Evolutionary conservation across 2,113 vertebrate species (phyloP).

Genomic region (rat (Rattus norvegicus)): DNA sequence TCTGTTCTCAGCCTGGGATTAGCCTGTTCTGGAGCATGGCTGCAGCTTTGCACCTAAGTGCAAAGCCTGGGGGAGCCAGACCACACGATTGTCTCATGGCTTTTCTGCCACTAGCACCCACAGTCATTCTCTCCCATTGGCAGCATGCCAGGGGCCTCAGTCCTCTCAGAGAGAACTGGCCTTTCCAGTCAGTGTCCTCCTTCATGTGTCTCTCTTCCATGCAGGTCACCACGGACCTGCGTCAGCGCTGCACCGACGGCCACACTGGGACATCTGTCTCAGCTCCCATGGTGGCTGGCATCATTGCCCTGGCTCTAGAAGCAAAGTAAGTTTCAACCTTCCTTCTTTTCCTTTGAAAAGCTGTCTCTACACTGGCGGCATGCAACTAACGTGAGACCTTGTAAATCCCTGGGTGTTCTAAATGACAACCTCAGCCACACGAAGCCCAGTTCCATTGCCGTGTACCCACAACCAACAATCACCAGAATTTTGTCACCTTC

Average conservation of each 20-base stretch:
- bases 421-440: too few species aligned
- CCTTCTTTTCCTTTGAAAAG: not conserved
- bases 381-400: not conserved
- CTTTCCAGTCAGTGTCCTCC: not conserved
- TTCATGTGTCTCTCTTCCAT: not conserved
- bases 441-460: not conserved
- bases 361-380: not conserved
- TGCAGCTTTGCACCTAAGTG: not conserved
- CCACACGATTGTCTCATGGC: rapidly evolving
- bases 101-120: not conserved
- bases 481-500: not conserved
- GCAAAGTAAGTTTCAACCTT: conserved; percentile 86
- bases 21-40: not conserved
- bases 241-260: conserved; percentile 87
- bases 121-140: not conserved
- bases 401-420: too few species aligned
- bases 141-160: not conserved
- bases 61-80: not conserved
- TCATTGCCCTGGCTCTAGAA: conserved; percentile 89
- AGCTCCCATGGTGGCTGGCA: conserved; percentile 89
- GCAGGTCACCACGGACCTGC: conserved; percentile 89
- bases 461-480: rapidly evolving
- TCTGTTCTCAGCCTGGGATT: not conserved
- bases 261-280: conserved; percentile 90
- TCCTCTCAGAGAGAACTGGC: not conserved